These are phyloP conservation scores for Bombyx huttoni DNA, from an alignment of 2,888 invertebrate genomes.

Conservation along the genomic window DNA sequence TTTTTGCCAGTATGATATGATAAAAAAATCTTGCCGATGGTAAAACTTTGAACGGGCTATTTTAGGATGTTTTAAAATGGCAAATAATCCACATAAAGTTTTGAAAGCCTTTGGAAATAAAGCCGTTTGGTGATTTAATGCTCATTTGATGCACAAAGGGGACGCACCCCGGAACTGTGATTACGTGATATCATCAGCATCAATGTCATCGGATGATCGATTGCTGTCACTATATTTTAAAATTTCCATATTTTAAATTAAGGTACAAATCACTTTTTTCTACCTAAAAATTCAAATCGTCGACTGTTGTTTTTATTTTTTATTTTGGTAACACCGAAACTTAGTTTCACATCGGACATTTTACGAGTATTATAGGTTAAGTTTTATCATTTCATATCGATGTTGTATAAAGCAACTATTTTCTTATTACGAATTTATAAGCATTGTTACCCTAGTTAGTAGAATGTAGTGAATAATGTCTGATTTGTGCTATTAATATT, in stretches of 20 bases:
- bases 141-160: neutral
- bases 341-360: slow-evolving; percentile 19
- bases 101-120: neutral
- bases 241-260: neutral
- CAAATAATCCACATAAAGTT: neutral
- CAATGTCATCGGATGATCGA: slow-evolving; percentile 28
- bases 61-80: neutral
- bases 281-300: neutral
- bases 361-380: slow-evolving; percentile 41
- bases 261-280: neutral
- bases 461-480: slow-evolving; percentile 33
- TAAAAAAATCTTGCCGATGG: too few relatives aligned
- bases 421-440: slow-evolving; percentile 63
- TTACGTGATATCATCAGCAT: slow-evolving; percentile 25
- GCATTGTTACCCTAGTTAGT: slow-evolving; percentile 60
- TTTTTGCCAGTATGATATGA: neutral
- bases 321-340: slow-evolving; percentile 24
- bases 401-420: slow-evolving; percentile 47
- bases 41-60: too few relatives aligned
- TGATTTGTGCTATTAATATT: slow-evolving; percentile 29
- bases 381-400: slow-evolving; percentile 32
- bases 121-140: neutral
- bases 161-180: slow-evolving; percentile 4
- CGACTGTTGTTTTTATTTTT: slow-evolving; percentile 3
- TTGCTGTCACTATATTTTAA: slow-evolving; percentile 41